Evolutionary conservation across 2,113 vertebrate genomes (phyloP).

Genomic region (Mungos mungo): DNA sequence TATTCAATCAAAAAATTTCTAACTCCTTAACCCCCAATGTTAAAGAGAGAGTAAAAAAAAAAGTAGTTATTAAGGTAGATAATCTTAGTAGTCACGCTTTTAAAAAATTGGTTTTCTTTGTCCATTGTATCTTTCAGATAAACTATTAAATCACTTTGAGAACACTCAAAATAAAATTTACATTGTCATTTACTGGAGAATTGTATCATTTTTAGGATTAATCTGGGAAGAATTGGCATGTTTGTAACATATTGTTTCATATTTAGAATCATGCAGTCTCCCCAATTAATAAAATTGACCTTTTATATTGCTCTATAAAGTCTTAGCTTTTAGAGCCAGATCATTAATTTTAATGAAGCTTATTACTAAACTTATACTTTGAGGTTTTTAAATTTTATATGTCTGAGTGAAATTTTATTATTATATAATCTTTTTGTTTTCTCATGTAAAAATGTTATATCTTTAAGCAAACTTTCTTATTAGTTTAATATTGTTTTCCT

Average conservation of each 20-base stretch:
- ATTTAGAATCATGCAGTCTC: not conserved
- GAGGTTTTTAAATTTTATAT: not conserved
- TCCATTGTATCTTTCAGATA: not conserved
- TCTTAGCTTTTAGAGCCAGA: not conserved
- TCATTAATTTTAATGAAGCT: slow-evolving; percentile 48
- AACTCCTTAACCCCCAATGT: not conserved
- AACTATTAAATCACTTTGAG: not conserved
- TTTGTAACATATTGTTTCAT: not conserved
- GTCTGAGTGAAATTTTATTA: not conserved
- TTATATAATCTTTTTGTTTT: not conserved
- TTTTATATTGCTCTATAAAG: slow-evolving; percentile 7
- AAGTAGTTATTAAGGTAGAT: not conserved
- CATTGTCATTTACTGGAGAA: not conserved
- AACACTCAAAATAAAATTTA: not conserved
- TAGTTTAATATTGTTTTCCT: not conserved
- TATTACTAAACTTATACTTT: not conserved
- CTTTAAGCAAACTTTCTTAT: not conserved
- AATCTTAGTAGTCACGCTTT: not conserved
- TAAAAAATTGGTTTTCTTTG: not conserved
- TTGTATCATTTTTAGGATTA: not conserved
- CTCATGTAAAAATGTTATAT: not conserved
- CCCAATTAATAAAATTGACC: not conserved
- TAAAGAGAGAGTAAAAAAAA: not conserved
- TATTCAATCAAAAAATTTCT: not conserved
- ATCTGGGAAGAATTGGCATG: not conserved